phyloP scores from a whole-genome alignment of 2,888 invertebrate genomes.

The Calliphora vomitoria region DNA sequence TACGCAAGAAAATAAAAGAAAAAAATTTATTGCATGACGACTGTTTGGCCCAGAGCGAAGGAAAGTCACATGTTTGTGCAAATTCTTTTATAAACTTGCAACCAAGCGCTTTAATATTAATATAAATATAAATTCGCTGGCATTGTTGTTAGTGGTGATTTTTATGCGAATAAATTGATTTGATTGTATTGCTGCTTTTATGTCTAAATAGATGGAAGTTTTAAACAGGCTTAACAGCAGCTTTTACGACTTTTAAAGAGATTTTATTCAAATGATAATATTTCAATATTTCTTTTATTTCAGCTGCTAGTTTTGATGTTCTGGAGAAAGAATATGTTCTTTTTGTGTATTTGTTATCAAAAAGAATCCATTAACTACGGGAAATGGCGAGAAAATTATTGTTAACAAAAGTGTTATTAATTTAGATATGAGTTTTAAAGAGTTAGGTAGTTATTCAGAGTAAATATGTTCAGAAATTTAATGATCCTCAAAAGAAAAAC shows the following conservation, averaged over 20 bases:
- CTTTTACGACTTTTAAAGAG: constrained; percentile 56
- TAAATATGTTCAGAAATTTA: no score
- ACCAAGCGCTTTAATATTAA: no score
- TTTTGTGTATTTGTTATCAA: background rate
- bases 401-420: constrained; percentile 21
- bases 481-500: no score
- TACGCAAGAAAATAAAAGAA: background rate
- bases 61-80: constrained; percentile 16
- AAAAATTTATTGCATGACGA: background rate
- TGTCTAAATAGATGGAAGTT: constrained; percentile 71
- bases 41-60: background rate
- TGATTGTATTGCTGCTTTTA: constrained; percentile 69
- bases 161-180: constrained; percentile 68
- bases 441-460: no score
- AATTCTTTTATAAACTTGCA: background rate
- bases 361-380: constrained; percentile 46
- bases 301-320: background rate
- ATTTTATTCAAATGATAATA: constrained; percentile 63
- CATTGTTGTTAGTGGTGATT: constrained; percentile 11
- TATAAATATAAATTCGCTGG: background rate
- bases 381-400: constrained; percentile 48
- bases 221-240: constrained; percentile 69
- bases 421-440: background rate
- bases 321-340: background rate
- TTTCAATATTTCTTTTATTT: constrained; percentile 27